phyloP scores from a whole-genome alignment of 2,113 vertebrate genomes.

The Galbula dea region DNA sequence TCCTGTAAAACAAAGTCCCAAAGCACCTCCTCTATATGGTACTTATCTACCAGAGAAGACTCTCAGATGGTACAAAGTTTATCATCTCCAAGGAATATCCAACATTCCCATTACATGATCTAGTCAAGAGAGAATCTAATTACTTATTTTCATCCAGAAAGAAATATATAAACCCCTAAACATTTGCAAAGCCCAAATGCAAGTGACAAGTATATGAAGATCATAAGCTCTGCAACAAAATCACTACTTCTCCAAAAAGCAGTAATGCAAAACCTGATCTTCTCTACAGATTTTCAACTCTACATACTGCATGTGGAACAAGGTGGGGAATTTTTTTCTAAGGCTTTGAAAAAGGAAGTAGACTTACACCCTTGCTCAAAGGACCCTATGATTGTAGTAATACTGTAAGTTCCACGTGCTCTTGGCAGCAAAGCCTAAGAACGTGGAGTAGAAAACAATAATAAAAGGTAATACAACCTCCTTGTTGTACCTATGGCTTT shows the following conservation, averaged over 20 bases:
- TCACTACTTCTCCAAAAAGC: background rate
- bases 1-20: background rate
- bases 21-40: background rate
- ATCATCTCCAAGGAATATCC: background rate
- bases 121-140: background rate
- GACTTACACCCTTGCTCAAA: background rate
- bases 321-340: background rate
- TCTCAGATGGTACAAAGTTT: background rate
- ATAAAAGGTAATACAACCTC: background rate
- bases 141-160: background rate
- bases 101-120: background rate
- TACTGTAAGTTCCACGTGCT: background rate
- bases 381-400: background rate
- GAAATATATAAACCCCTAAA: background rate
- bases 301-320: background rate
- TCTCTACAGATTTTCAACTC: background rate
- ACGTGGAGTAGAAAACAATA: background rate
- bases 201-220: background rate
- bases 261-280: background rate
- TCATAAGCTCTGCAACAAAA: background rate
- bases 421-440: background rate
- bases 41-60: background rate
- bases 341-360: background rate
- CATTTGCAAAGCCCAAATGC: background rate
- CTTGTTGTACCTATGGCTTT: background rate